phyloP scores from a whole-genome alignment of 2,888 invertebrate genomes.

The Erebia palarica region DNA sequence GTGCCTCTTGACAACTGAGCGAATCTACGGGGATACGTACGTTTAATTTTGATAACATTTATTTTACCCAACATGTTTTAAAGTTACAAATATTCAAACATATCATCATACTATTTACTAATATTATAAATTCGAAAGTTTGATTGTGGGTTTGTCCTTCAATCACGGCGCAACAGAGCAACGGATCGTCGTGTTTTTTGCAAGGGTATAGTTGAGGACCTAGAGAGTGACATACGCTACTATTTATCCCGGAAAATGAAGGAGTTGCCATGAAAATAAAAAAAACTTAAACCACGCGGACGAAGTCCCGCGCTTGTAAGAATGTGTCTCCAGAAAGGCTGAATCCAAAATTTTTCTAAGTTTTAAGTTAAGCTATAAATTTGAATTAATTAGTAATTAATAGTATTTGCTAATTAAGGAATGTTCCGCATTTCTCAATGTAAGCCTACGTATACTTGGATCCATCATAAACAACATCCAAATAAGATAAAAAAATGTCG shows the following conservation, averaged over 20 bases:
- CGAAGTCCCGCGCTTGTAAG: too few species aligned
- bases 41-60: not conserved
- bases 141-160: too few species aligned
- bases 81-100: not conserved
- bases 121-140: too few species aligned
- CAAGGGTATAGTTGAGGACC: too few species aligned
- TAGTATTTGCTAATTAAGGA: not conserved
- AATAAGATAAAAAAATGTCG: slow-evolving; percentile 7
- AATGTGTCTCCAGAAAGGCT: too few species aligned
- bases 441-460: not conserved
- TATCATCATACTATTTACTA: not conserved
- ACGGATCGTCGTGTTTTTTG: too few species aligned
- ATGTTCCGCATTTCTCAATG: slow-evolving; percentile 5
- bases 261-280: too few species aligned
- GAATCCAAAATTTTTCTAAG: too few species aligned
- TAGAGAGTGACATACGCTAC: too few species aligned
- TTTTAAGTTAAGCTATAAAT: not conserved
- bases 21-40: slow-evolving; percentile 1
- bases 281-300: too few species aligned
- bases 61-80: not conserved
- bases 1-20: slow-evolving; percentile 54
- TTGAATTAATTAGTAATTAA: not conserved
- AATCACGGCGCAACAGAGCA: too few species aligned
- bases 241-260: too few species aligned
- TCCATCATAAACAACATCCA: not conserved